phyloP scores from a whole-genome alignment of 2,797 vertebrate species.

The Graptemys geographica region DNA sequence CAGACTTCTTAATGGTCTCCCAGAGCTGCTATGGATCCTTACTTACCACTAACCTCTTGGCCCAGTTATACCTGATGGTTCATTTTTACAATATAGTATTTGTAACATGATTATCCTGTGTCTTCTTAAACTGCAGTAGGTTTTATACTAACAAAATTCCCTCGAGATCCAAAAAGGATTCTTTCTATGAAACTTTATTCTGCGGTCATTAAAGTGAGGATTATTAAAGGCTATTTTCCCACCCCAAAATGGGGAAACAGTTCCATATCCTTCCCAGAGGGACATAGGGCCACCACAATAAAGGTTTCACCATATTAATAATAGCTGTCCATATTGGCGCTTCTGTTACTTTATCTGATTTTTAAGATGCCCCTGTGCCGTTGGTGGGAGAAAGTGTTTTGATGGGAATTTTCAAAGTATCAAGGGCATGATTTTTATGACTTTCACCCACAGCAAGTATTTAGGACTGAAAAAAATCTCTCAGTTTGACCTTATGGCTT shows the following conservation, averaged over 20 bases:
- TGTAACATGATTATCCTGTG: neutral
- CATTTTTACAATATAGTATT: neutral
- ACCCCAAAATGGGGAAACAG: neutral
- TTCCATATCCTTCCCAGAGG: neutral
- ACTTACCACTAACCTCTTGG: neutral
- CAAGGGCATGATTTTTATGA: neutral
- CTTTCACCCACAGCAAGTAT: neutral
- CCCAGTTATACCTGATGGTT: neutral
- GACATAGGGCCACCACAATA: neutral
- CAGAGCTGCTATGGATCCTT: neutral
- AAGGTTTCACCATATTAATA: constrained; percentile 6
- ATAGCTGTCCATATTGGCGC: constrained; percentile 1
- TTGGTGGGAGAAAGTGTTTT: constrained; percentile 10
- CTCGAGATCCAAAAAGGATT: neutral
- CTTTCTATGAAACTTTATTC: neutral
- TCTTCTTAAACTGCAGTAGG: neutral
- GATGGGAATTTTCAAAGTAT: constrained; percentile 11
- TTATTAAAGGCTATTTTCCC: constrained; percentile 23
- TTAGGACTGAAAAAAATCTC: neutral
- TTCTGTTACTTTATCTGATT: neutral
- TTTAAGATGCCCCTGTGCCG: neutral
- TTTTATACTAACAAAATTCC: neutral
- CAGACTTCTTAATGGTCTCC: neutral
- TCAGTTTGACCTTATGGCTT: neutral
- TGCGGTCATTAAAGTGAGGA: neutral